Conservation (phyloP, 2,888 invertebrate genomes). For the Sinopyrophorus schimmeli region DNA sequence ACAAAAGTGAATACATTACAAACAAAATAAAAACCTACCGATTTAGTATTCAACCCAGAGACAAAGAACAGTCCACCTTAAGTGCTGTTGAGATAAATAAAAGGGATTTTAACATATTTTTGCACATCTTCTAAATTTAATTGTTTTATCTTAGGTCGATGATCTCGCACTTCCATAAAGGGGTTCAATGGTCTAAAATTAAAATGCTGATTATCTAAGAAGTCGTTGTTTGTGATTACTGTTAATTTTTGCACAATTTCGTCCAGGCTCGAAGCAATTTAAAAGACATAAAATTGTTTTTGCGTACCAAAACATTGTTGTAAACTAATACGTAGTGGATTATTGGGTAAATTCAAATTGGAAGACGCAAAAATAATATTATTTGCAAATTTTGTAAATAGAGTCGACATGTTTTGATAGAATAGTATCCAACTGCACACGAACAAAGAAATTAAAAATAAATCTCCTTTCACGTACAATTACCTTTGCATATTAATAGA, state of each 20-base stretch:
- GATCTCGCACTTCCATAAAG: constrained; percentile 13
- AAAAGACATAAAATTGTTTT: too few relatives aligned
- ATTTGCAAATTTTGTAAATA: constrained; percentile 33
- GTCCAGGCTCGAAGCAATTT: too few relatives aligned
- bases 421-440: constrained; percentile 39
- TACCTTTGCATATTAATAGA: background rate
- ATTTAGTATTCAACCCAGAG: too few relatives aligned
- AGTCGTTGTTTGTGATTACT: constrained; percentile 7
- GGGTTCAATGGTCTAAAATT: constrained; percentile 18
- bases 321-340: too few relatives aligned
- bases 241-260: constrained; percentile 5
- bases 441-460: constrained; percentile 40
- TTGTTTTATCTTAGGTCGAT: constrained; percentile 10
- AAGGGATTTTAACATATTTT: too few relatives aligned
- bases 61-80: too few relatives aligned
- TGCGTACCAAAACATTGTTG: constrained; percentile 1
- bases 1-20: too few relatives aligned
- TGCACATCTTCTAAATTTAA: constrained; percentile 1
- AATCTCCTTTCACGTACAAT: constrained; percentile 10
- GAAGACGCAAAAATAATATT: constrained; percentile 46
- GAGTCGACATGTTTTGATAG: constrained; percentile 47
- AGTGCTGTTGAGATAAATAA: too few relatives aligned
- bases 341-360: constrained; percentile 37
- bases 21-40: too few relatives aligned
- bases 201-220: constrained; percentile 9